Evolutionary conservation across 2,113 vertebrate genomes (phyloP), one percentile per base, ranked within the genome.

Genomic region (Triplophysa dalaica): DNA sequence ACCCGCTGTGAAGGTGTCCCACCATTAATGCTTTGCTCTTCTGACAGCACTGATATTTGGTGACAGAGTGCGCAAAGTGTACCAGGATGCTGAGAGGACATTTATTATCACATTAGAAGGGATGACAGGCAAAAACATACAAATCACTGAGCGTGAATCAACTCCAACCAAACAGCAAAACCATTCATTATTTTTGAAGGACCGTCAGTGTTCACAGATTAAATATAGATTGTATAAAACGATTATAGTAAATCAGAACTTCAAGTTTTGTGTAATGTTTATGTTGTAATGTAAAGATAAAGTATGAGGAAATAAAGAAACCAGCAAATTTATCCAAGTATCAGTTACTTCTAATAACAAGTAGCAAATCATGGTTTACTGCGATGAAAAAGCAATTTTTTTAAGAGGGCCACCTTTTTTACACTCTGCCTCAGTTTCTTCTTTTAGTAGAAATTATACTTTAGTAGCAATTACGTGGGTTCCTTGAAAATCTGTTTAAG

Each of bases 41-140:
- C 80, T 78, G 87, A 88, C 86, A 88, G 89, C 88, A 89, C 84
- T 91, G 89, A 90, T 91, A 91, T 91, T 91, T 90, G 86, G 88
- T 89, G 88, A 81, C 85, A 77, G 79, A 82, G 84, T 87, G 83
- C 86, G 82, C 85, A 82, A 82, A 83, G 87, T 87, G 86, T 81
- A 91, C 92, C 84, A 88, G 86, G 86, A 80, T 80, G 70, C 84
- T 80, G 60, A 70, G 70, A 58, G 83, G 38, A 58, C 50, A 82
- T 82, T 84, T 70, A 85, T 82, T 86, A 84, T 87, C 78, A 83
- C 84, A 89, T 87, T 89, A 77, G 87, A 76, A 82, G 83, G 75
- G 64, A 70, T 70, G 48, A 17, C n/a, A 62, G 86, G 19, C 75
- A 21, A 58, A 79, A 86, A 76, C 74, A 75, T 54, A 58, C 50